These are phyloP conservation scores for Pemphigus obesinymphae DNA, from an alignment of 1,140 invertebrate species.

Conservation along the genomic window DNA sequence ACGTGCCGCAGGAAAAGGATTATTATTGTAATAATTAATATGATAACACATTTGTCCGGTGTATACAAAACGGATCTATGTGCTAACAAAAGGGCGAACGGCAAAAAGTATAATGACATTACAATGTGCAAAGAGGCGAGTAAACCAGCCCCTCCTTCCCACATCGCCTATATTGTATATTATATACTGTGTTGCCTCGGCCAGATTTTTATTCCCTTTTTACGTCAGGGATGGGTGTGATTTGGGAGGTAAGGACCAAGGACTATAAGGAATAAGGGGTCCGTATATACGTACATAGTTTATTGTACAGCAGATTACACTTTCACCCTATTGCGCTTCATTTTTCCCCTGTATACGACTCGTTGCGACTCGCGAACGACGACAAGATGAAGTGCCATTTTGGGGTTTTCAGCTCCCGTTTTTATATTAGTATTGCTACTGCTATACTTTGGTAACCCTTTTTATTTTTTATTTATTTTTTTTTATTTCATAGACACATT, in stretches of 20 bases:
- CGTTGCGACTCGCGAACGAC: not conserved
- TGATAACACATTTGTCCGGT: not conserved
- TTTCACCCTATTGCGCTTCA: conserved; percentile 10
- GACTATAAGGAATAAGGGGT: too few relatives aligned
- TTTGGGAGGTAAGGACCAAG: too few relatives aligned
- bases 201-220: conserved; percentile 4
- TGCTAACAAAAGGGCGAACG: not conserved
- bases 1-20: not conserved
- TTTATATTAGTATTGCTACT: not conserved
- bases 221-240: not conserved
- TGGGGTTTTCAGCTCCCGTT: not conserved
- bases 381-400: not conserved
- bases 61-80: not conserved
- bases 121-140: not conserved
- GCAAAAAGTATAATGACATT: not conserved
- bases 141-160: not conserved
- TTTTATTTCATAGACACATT: not conserved
- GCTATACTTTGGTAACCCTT: conserved; percentile 3
- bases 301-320: conserved; percentile 13
- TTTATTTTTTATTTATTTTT: not conserved
- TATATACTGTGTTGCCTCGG: not conserved
- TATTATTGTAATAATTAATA: not conserved
- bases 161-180: not conserved
- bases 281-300: too few relatives aligned
- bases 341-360: not conserved